Conservation (phyloP, 1,140 invertebrate genomes). For the Drosophila tropicalis region DNA sequence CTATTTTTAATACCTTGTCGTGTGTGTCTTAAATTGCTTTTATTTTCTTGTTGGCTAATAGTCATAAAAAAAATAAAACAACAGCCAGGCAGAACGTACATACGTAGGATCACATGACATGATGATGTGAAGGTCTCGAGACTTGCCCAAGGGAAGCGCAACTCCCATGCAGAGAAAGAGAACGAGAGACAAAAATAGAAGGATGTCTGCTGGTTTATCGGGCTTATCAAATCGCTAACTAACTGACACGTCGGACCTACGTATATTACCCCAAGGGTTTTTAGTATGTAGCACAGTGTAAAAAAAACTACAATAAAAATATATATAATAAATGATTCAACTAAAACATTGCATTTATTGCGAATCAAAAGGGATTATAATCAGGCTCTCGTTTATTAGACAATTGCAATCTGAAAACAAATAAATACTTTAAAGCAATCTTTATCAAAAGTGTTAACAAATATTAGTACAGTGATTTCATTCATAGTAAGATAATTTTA, state of each 20-base stretch:
- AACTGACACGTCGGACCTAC: background rate
- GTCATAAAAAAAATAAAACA: constrained; percentile 43
- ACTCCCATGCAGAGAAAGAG: background rate
- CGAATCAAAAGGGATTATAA: background rate
- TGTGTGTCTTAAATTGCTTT: constrained; percentile 39
- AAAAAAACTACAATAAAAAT: no score
- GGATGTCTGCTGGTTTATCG: constrained; percentile 63
- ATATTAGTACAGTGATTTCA: background rate
- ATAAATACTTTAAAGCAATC: background rate
- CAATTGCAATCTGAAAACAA: background rate
- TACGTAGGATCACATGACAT: constrained; percentile 70
- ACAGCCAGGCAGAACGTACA: constrained; percentile 32
- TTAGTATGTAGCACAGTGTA: background rate
- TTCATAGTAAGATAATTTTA: background rate
- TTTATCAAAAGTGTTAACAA: background rate
- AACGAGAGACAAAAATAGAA: constrained; percentile 2
- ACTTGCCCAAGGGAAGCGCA: constrained; percentile 45
- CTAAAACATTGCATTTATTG: background rate
- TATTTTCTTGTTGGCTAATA: constrained; percentile 46
- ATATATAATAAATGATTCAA: background rate
- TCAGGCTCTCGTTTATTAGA: background rate
- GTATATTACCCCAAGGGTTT: background rate
- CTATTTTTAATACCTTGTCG: constrained; percentile 31
- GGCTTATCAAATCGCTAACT: constrained; percentile 75
- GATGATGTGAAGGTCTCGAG: constrained; percentile 63